Evolutionary conservation across 2,113 vertebrate genomes (phyloP), one percentile per base, ranked within the genome.

Genomic region (Megatriorchis doriae): DNA sequence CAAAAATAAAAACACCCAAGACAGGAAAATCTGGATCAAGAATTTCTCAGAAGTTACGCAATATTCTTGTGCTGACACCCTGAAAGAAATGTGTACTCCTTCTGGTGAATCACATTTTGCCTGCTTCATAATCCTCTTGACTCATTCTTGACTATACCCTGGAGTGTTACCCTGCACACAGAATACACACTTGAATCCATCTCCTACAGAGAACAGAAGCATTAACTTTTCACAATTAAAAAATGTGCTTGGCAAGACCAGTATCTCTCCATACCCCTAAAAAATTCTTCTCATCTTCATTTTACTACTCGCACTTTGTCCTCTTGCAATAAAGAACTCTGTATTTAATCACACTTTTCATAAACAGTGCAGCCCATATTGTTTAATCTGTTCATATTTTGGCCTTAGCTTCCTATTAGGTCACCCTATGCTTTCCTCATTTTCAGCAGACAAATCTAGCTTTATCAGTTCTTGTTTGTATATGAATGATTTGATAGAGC

Each of bases 21-120:
- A 66, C 31, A 93, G 53, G 52, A 96, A 93, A 95, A 97, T 94
- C 91, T 91, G 87, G 92, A 88, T 93, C 88, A 95, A 48, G 87
- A 94, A 91, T 93, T 97, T 93, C 92, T 96, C 75, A 84, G 88
- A 95, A 81, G 43, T 96, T 93, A 68, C 43, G 81, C 61, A 88
- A 93, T 75, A 65, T 50, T 83, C 72, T 86, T 94, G 42, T 55
- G 53, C 93, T 93, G 74, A 93, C 55, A 94, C 79, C 75, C 93
- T 93, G 53, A 79, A 91, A 97, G 63, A 96, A 95, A 27, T 67
- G 95, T 72, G 42, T 68, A n/a, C 59, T 95, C 25, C 23, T 90
- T 88, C 43, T 83, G 58, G 90, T 77, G 62, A 85, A 92, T 48
- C 82, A 91, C 50, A 75, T 61, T 90, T 81, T 95, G 86, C 85